A percentile compares a stretch with the other conserved stretches of the same genome.
Evolutionary conservation across 1,140 invertebrate species (phyloP).

Genomic region (Achroia grisella): DNA sequence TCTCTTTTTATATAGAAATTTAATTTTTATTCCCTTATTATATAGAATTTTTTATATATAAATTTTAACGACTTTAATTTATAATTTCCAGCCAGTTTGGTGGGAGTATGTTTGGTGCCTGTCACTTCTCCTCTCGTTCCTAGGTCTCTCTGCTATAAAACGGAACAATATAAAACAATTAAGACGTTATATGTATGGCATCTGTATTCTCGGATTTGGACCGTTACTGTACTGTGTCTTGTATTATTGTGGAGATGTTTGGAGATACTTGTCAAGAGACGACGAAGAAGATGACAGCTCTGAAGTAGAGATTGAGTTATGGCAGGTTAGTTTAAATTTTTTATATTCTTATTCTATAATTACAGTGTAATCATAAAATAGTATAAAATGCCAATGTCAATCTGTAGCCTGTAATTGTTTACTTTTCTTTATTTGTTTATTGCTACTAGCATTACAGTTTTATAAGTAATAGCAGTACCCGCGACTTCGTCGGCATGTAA

Average conservation of each 20-base stretch:
- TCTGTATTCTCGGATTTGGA: constrained; percentile 84
- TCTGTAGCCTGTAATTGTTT: no score
- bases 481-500: no score
- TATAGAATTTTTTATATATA: no score
- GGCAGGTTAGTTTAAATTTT: constrained; percentile 79
- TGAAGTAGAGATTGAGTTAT: constrained; percentile 80
- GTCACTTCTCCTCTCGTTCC: constrained; percentile 88
- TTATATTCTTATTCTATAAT: constrained; percentile 5
- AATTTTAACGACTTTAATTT: constrained; percentile 1
- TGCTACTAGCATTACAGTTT: no score
- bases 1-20: no score
- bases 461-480: no score
- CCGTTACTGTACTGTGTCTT: constrained; percentile 87
- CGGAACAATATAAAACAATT: constrained; percentile 87
- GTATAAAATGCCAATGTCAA: no score
- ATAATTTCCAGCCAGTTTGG: constrained; percentile 79
- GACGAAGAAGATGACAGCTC: constrained; percentile 76
- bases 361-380: neutral
- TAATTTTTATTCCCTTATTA: no score
- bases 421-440: no score
- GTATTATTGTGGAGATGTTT: constrained; percentile 90
- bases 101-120: constrained; percentile 97
- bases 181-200: constrained; percentile 88
- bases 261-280: constrained; percentile 82
- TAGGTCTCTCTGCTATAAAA: constrained; percentile 90